These are phyloP conservation scores for Diadegma fenestrale DNA, from an alignment of 2,888 invertebrate species.

Conservation along the genomic window DNA sequence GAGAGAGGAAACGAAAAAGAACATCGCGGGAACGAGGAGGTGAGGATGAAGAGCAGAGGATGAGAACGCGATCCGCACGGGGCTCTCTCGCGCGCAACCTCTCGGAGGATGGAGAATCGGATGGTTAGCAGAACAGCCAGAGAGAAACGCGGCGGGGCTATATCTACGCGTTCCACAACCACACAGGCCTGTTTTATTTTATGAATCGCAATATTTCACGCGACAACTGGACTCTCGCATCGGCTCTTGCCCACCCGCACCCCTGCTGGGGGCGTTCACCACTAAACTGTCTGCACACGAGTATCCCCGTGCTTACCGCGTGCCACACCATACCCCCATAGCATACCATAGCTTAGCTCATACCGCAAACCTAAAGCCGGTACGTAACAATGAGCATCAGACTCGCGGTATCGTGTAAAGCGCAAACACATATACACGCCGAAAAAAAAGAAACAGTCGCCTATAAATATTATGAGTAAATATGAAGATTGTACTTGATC, in stretches of 20 bases:
- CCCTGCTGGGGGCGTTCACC: constrained; percentile 79
- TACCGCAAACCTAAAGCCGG: constrained; percentile 41
- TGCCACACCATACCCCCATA: constrained; percentile 76
- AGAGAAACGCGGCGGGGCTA: constrained; percentile 73
- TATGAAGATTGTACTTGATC: constrained; percentile 13
- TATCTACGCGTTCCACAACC: constrained; percentile 83
- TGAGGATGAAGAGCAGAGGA: constrained; percentile 61
- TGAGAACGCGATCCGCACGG: constrained; percentile 70
- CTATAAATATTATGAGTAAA: constrained; percentile 25
- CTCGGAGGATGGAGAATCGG: constrained; percentile 72
- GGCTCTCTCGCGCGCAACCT: constrained; percentile 35
- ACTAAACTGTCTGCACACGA: constrained; percentile 83
- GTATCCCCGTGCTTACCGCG: constrained; percentile 79
- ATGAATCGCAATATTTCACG: constrained; percentile 85
- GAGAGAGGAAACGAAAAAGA: constrained; percentile 35
- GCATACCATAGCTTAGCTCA: constrained; percentile 74
- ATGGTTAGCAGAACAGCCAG: constrained; percentile 77
- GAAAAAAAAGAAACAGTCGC: constrained; percentile 2
- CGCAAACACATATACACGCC: neutral
- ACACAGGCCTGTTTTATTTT: constrained; percentile 84
- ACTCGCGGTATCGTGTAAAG: constrained; percentile 40
- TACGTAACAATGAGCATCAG: constrained; percentile 36
- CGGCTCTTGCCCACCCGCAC: constrained; percentile 46
- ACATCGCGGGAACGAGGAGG: constrained; percentile 29
- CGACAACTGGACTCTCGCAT: constrained; percentile 82